phyloP scores from a whole-genome alignment of 2,888 invertebrate species.

The Sabatieria punctata region DNA sequence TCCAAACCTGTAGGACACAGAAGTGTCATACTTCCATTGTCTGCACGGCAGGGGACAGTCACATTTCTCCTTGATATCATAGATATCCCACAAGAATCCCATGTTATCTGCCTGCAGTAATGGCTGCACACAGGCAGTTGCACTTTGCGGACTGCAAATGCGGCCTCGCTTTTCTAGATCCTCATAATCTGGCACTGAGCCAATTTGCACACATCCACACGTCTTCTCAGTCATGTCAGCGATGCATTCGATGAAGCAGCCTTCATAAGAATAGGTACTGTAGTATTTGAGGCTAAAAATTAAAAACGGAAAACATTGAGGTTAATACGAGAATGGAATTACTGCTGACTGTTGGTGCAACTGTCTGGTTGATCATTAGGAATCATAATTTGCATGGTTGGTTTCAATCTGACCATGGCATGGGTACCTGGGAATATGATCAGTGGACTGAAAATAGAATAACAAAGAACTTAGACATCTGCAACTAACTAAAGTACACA shows the following conservation, averaged over 20 bases:
- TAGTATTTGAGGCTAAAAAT: slow-evolving; percentile 1
- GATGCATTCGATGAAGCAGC: slow-evolving; percentile 5
- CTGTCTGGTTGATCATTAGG: not conserved
- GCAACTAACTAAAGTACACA: too few relatives aligned
- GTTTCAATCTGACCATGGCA: not conserved
- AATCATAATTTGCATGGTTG: not conserved
- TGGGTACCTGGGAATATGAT: not conserved
- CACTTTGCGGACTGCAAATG: not conserved
- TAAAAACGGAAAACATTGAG: too few relatives aligned
- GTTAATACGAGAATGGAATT: too few relatives aligned
- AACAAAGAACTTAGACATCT: too few relatives aligned
- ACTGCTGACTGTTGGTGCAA: not conserved
- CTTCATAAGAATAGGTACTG: slow-evolving; percentile 1
- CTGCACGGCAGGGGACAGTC: slow-evolving; percentile 5
- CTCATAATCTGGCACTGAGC: not conserved
- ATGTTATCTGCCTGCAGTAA: slow-evolving; percentile 6
- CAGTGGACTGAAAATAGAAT: slow-evolving; percentile 1
- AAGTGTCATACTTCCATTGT: not conserved
- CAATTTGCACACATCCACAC: slow-evolving; percentile 4
- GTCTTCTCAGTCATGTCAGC: slow-evolving; percentile 2
- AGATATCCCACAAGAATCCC: slow-evolving; percentile 6
- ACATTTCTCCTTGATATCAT: slow-evolving; percentile 3
- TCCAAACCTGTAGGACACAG: not conserved
- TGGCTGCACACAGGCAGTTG: slow-evolving; percentile 4
- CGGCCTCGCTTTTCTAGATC: not conserved